phyloP scores from a whole-genome alignment of 30 jellyfish, hydroid and myxozoan species.

The Nemopilema nomurai region DNA sequence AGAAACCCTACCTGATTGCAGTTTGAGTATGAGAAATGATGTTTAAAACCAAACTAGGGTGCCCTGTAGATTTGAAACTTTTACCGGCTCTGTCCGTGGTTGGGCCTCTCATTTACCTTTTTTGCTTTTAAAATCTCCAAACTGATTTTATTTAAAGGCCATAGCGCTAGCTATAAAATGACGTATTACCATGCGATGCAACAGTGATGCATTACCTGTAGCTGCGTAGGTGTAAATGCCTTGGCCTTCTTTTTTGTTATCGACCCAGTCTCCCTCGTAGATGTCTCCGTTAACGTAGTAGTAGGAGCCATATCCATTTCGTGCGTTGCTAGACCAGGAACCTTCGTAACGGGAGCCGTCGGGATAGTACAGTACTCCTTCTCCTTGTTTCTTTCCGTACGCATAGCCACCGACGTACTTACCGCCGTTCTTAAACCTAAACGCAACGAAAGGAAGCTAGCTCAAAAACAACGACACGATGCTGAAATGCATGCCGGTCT shows the following conservation, averaged over 20 bases:
- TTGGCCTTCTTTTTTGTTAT: constrained; percentile 52
- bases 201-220: too few species aligned
- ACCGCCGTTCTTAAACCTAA: constrained; percentile 67
- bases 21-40: too few species aligned
- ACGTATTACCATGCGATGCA: too few species aligned
- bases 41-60: too few species aligned
- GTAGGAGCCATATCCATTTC: constrained; percentile 56
- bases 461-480: not conserved
- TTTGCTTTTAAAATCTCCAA: not conserved
- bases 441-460: not conserved
- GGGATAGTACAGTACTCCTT: constrained; percentile 53
- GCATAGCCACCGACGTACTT: constrained; percentile 45
- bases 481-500: too few species aligned
- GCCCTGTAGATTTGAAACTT: too few species aligned
- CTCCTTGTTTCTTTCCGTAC: constrained; percentile 53
- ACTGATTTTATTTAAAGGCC: not conserved
- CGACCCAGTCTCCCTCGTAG: constrained; percentile 70
- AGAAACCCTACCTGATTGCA: not conserved
- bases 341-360: constrained; percentile 70
- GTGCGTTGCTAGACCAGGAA: constrained; percentile 53
- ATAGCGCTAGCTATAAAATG: too few species aligned
- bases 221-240: constrained; percentile 64
- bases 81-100: not conserved
- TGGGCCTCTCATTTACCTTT: not conserved
- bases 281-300: constrained; percentile 64